Evolutionary conservation across 2,888 invertebrate species (phyloP).

Genomic region (Agriopis aurantiaria): DNA sequence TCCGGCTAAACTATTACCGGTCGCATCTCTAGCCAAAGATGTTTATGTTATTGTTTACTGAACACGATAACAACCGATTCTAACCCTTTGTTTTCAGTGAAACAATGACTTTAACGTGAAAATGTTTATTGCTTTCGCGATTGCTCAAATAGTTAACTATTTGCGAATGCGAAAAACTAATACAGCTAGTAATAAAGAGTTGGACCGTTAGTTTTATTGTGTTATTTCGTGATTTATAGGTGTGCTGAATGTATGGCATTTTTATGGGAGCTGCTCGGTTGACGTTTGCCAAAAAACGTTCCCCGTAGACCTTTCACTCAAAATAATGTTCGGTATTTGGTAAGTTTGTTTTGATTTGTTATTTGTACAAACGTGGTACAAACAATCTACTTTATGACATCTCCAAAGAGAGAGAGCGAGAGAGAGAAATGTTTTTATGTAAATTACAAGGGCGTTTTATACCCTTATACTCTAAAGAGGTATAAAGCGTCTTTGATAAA

Average conservation of each 20-base stretch:
- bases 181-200: slow-evolving; percentile 50
- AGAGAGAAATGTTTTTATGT: background rate
- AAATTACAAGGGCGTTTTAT: background rate
- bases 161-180: slow-evolving; percentile 21
- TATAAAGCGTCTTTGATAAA: too few relatives aligned
- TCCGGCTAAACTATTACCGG: slow-evolving; percentile 12
- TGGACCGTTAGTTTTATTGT: slow-evolving; percentile 46
- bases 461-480: too few relatives aligned
- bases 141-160: slow-evolving; percentile 33
- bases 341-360: slow-evolving; percentile 21
- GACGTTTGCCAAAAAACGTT: slow-evolving; percentile 35
- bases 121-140: slow-evolving; percentile 62
- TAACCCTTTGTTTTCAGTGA: slow-evolving; percentile 67
- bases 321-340: slow-evolving; percentile 25
- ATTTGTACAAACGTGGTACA: background rate
- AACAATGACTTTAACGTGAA: slow-evolving; percentile 61
- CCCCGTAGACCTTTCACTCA: slow-evolving; percentile 31
- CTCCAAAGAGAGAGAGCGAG: background rate
- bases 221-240: slow-evolving; percentile 38
- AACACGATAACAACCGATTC: slow-evolving; percentile 48
- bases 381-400: background rate
- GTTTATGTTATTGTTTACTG: slow-evolving; percentile 68
- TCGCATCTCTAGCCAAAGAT: slow-evolving; percentile 46
- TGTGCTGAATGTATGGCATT: slow-evolving; percentile 34
- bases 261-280: slow-evolving; percentile 31